A percentile compares a stretch with the other conserved stretches of the same genome.
These are phyloP conservation scores for Cromileptes altivelis DNA, from an alignment of 2,113 vertebrate species.

Conservation along the genomic window DNA sequence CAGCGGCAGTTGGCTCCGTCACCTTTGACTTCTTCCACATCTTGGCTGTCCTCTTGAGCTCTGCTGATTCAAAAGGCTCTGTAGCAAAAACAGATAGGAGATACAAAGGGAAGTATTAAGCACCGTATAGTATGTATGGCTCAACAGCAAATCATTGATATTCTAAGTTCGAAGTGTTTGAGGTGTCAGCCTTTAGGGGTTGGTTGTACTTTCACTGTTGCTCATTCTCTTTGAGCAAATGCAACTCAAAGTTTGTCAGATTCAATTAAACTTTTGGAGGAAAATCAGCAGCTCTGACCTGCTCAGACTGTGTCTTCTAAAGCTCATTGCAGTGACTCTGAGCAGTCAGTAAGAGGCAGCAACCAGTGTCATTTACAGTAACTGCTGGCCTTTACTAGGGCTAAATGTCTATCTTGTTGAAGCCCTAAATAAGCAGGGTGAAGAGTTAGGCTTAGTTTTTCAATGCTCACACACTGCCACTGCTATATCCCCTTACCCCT, in stretches of 20 bases:
- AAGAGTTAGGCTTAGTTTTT: background rate
- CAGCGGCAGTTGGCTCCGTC: conserved; percentile 80
- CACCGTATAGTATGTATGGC: background rate
- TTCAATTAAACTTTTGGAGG: background rate
- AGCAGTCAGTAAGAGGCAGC: conserved; percentile 66
- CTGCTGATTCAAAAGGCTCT: conserved; percentile 64
- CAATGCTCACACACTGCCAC: background rate
- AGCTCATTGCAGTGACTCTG: conserved; percentile 46
- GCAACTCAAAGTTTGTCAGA: background rate
- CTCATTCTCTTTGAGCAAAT: conserved; percentile 12
- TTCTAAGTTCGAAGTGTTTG: background rate
- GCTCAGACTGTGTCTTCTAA: background rate
- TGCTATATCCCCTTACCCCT: background rate
- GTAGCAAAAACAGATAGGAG: conserved; percentile 6
- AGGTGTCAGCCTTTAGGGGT: background rate
- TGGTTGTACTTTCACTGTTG: background rate
- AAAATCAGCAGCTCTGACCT: background rate
- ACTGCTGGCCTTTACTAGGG: conserved; percentile 11
- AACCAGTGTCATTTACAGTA: conserved; percentile 40
- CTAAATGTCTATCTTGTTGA: conserved; percentile 13
- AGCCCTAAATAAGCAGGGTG: conserved; percentile 41
- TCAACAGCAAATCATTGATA: background rate
- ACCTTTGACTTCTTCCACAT: conserved; percentile 83
- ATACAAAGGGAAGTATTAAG: conserved; percentile 25
- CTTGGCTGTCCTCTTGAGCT: conserved; percentile 52